These are phyloP conservation scores for Pheucticus melanocephalus DNA, from an alignment of 2,113 vertebrate species.

Conservation along the genomic window DNA sequence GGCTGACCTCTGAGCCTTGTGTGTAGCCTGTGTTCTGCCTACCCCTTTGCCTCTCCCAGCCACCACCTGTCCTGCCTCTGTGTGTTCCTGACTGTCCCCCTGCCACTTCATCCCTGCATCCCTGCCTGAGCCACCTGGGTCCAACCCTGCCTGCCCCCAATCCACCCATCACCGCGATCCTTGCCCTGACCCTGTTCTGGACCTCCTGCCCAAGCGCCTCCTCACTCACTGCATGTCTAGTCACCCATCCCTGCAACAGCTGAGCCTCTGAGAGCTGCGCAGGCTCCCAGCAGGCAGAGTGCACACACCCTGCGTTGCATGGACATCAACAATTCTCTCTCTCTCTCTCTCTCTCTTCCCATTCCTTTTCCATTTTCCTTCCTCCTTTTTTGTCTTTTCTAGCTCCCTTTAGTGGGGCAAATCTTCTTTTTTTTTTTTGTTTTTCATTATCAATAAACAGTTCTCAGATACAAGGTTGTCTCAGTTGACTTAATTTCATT, in stretches of 20 bases:
- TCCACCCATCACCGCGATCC: accelerated
- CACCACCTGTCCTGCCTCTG: no score
- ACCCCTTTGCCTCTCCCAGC: not conserved
- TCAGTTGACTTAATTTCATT: not conserved
- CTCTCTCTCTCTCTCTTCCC: no score
- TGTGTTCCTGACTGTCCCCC: not conserved
- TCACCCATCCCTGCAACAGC: no score
- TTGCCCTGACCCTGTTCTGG: accelerated
- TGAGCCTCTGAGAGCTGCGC: not conserved
- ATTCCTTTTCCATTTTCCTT: not conserved
- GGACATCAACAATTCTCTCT: not conserved
- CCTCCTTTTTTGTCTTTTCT: not conserved
- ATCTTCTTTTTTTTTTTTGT: not conserved
- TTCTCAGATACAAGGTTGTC: not conserved
- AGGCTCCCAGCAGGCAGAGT: not conserved
- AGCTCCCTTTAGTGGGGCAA: no score
- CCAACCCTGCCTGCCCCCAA: no score
- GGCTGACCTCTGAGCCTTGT: not conserved
- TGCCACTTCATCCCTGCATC: accelerated
- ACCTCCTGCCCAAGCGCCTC: no score
- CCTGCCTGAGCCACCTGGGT: not conserved
- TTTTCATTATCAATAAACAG: not conserved
- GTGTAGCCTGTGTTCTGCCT: not conserved
- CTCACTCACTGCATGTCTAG: no score
- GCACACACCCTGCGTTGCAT: accelerated